phyloP scores from a whole-genome alignment of 2,888 invertebrate species.

The Exephanes ischioxanthus region DNA sequence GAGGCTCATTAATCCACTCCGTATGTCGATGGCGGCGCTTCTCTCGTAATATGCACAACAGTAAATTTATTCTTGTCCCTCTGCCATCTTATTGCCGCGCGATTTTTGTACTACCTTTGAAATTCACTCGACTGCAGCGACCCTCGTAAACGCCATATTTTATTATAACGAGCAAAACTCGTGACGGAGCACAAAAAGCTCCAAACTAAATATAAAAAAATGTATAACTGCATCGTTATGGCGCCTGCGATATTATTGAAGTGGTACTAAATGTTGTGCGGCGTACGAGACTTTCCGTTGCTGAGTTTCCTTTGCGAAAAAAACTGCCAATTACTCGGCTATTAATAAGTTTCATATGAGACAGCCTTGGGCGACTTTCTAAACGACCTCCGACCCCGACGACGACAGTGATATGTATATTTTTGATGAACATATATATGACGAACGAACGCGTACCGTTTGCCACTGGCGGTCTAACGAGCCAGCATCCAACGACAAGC shows the following conservation, averaged over 20 bases:
- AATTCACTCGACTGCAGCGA: neutral
- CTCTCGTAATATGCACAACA: neutral
- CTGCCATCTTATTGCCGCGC: neutral
- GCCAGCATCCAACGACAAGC: neutral
- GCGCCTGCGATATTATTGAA: constrained; percentile 36
- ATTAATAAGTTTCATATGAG: constrained; percentile 37
- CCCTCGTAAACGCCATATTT: neutral
- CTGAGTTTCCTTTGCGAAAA: constrained; percentile 24
- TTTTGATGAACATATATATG: neutral
- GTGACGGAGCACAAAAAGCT: neutral
- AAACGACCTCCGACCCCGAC: neutral
- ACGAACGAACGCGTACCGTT: neutral
- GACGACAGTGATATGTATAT: neutral
- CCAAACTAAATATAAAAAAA: neutral
- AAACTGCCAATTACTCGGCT: constrained; percentile 56
- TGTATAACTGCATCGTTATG: neutral
- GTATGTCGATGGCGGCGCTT: neutral
- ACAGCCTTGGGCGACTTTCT: neutral
- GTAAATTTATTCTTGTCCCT: neutral
- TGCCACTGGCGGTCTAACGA: neutral
- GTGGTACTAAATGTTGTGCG: constrained; percentile 44
- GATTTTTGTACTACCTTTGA: neutral
- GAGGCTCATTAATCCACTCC: constrained; percentile 39
- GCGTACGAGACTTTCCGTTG: constrained; percentile 11
- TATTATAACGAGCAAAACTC: neutral